These are phyloP conservation scores for Plectropomus leopardus DNA, from an alignment of 2,113 vertebrate genomes.

Conservation along the genomic window DNA sequence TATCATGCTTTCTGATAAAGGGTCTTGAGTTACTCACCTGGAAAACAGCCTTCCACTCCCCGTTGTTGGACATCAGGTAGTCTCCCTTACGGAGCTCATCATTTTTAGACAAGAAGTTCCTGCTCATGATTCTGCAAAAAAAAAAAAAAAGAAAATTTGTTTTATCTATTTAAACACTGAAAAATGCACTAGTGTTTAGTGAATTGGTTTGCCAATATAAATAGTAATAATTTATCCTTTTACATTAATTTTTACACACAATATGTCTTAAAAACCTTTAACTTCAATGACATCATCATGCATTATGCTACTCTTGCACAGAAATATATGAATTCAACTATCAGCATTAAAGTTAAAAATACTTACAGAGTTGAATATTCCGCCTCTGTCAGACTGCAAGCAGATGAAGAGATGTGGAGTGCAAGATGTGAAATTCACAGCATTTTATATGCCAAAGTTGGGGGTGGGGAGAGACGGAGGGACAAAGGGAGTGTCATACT, in stretches of 20 bases:
- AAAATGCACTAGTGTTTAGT: no score
- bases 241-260: no score
- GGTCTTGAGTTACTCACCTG: constrained; percentile 40
- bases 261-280: background rate
- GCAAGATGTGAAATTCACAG: background rate
- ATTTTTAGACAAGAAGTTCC: constrained; percentile 57
- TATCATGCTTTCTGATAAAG: background rate
- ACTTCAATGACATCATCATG: background rate
- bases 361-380: constrained; percentile 27
- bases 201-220: no score
- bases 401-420: background rate
- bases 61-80: constrained; percentile 62
- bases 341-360: background rate
- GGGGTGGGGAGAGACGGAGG: no score
- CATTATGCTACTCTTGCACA: background rate
- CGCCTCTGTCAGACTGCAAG: background rate
- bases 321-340: background rate
- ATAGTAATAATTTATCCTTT: no score
- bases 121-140: constrained; percentile 69
- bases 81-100: constrained; percentile 66
- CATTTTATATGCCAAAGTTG: background rate
- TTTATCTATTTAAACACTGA: no score
- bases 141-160: no score
- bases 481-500: no score
- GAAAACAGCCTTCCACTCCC: constrained; percentile 59